phyloP scores from a whole-genome alignment of 2,797 vertebrate genomes.

The Anguilla megastoma region DNA sequence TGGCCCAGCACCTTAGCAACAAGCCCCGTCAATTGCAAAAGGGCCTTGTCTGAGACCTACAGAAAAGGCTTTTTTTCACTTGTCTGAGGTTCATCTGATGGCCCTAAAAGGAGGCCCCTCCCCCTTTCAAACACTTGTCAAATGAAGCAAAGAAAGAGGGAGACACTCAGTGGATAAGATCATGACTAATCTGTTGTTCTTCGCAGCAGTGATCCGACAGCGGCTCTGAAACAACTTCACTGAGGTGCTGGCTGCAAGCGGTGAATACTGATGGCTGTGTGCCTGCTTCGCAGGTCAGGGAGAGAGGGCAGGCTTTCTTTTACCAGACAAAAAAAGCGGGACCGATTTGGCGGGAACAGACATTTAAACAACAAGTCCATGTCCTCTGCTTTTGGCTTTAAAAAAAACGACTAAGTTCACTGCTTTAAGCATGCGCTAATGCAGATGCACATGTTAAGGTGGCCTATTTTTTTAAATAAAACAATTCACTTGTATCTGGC shows the following conservation, averaged over 20 bases:
- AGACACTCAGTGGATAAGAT: conserved; percentile 79
- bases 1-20: conserved; percentile 53
- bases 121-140: conserved; percentile 74
- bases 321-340: conserved; percentile 18
- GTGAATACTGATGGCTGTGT: conserved; percentile 51
- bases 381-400: background rate
- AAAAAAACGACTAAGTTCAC: background rate
- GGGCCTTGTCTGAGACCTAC: conserved; percentile 60
- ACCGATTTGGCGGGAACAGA: background rate
- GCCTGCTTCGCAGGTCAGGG: conserved; percentile 19
- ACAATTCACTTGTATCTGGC: background rate
- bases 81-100: conserved; percentile 74
- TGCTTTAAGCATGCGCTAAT: background rate
- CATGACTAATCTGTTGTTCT: conserved; percentile 81
- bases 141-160: conserved; percentile 71
- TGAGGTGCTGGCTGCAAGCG: conserved; percentile 45
- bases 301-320: conserved; percentile 8
- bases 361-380: background rate
- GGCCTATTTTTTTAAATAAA: background rate
- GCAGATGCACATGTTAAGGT: background rate
- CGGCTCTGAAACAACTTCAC: conserved; percentile 75
- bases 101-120: conserved; percentile 71
- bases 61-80: conserved; percentile 71
- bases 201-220: conserved; percentile 65
- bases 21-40: conserved; percentile 44